These are phyloP conservation scores for Mythimna ferrago DNA, from an alignment of 2,888 invertebrate genomes.

Conservation along the genomic window DNA sequence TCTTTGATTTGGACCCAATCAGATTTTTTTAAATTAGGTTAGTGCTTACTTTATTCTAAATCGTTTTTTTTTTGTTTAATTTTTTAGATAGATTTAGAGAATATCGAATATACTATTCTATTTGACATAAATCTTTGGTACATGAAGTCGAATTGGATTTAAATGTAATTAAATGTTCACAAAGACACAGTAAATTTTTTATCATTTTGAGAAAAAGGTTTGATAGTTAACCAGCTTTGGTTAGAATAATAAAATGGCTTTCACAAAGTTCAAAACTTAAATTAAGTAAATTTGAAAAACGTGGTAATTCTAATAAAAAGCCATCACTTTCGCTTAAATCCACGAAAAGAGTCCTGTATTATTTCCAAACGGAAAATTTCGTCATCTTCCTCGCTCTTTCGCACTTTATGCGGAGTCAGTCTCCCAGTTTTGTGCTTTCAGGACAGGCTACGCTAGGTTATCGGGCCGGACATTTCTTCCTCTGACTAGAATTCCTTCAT, in stretches of 20 bases:
- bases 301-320: not conserved
- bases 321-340: not conserved
- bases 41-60: too few species aligned
- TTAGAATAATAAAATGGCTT: slow-evolving; percentile 5
- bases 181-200: not conserved
- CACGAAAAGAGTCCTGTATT: not conserved
- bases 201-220: not conserved
- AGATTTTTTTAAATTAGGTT: too few species aligned
- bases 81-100: too few species aligned
- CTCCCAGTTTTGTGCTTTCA: too few species aligned
- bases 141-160: slow-evolving; percentile 3
- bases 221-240: not conserved
- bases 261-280: slow-evolving; percentile 8
- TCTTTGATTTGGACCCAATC: too few species aligned
- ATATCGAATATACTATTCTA: too few species aligned
- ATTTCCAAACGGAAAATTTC: not conserved
- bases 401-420: too few species aligned
- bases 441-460: too few species aligned
- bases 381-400: too few species aligned
- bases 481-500: too few species aligned
- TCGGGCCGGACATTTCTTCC: too few species aligned
- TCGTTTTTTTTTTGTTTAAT: too few species aligned
- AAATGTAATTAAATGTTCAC: slow-evolving; percentile 2
- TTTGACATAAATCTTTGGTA: not conserved
- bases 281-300: slow-evolving; percentile 3